These are phyloP conservation scores for Rotaria magnacalcarata DNA, from an alignment of 2,888 invertebrate species.

Conservation along the genomic window DNA sequence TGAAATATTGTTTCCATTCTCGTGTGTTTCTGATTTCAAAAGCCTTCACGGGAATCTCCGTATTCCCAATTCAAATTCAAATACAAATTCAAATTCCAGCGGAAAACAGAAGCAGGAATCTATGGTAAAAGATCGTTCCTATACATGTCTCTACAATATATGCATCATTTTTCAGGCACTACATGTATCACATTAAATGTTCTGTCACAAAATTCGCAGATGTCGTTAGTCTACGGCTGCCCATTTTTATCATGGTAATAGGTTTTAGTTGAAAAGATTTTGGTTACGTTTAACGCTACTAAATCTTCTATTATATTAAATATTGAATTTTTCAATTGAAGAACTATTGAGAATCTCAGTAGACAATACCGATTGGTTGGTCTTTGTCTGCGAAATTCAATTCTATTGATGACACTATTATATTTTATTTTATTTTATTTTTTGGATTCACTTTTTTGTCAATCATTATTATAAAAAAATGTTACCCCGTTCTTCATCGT, in stretches of 20 bases:
- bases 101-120: no score
- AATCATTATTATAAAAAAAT: background rate
- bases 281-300: background rate
- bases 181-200: no score
- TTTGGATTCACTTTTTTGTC: background rate
- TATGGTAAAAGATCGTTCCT: no score
- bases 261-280: background rate
- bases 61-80: no score
- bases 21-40: no score
- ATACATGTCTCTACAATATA: no score
- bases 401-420: background rate
- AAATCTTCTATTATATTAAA: background rate
- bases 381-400: constrained; percentile 25
- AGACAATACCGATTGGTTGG: background rate
- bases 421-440: background rate
- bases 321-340: background rate
- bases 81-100: no score
- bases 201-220: background rate
- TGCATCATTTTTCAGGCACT: no score
- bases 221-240: background rate
- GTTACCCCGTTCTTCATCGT: constrained; percentile 30
- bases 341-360: background rate
- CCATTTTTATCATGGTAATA: background rate
- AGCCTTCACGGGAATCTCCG: no score
- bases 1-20: no score